phyloP scores from a whole-genome alignment of 2,888 invertebrate species.

The Omphaloscelis lunosa region DNA sequence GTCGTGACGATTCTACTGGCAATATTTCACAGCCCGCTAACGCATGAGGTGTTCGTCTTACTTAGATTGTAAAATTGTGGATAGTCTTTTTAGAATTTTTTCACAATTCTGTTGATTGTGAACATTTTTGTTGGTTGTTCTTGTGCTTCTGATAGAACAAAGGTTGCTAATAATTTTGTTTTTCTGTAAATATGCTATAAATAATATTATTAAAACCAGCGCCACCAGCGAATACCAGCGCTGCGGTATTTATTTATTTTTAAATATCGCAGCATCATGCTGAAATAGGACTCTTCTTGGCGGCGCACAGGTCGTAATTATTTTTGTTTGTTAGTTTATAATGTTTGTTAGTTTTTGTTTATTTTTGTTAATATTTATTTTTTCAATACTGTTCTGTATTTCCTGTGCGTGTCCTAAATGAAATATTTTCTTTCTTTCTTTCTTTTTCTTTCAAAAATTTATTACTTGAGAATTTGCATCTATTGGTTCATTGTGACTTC shows the following conservation, averaged over 20 bases:
- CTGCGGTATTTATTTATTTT: no score
- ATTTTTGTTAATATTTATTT: no score
- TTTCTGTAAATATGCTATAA: neutral
- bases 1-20: slow-evolving; percentile 86
- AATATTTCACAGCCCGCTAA: slow-evolving; percentile 87
- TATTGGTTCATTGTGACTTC: neutral
- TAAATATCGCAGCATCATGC: no score
- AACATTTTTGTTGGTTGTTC: neutral
- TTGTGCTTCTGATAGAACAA: neutral
- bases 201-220: neutral
- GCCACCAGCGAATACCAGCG: no score
- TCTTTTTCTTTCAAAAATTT: no score
- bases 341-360: no score
- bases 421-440: no score
- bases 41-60: slow-evolving; percentile 76
- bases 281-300: no score
- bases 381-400: no score
- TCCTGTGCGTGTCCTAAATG: no score
- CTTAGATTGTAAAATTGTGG: slow-evolving; percentile 62
- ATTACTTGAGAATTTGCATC: neutral
- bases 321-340: no score
- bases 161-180: neutral
- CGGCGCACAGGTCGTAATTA: no score
- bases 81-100: slow-evolving; percentile 31
- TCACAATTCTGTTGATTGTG: neutral